Conservation (phyloP, 2,797 vertebrate genomes). For the Clarias platycephalus region DNA sequence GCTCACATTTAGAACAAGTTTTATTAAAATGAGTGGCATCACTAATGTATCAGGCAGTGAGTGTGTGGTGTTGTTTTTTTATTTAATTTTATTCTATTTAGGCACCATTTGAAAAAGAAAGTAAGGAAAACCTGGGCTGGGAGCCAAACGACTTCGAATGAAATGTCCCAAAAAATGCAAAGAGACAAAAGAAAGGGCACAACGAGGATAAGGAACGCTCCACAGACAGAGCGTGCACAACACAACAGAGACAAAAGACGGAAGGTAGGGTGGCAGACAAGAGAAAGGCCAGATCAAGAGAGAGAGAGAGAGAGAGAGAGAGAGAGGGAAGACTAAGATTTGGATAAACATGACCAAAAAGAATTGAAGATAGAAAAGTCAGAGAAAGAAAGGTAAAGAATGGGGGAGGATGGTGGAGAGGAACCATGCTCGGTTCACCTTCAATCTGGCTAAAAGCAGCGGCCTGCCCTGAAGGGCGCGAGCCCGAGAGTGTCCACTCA, state of each 20-base stretch:
- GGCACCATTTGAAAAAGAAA: background rate
- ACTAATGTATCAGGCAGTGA: background rate
- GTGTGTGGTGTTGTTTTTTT: background rate
- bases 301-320: constrained; percentile 10
- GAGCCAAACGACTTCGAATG: constrained; percentile 66
- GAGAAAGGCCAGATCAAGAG: constrained; percentile 5
- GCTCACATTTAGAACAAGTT: constrained; percentile 40
- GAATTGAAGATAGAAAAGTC: constrained; percentile 25
- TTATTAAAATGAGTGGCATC: constrained; percentile 15
- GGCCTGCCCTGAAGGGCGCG: constrained; percentile 81
- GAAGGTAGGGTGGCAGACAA: constrained; percentile 54
- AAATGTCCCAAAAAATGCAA: constrained; percentile 56
- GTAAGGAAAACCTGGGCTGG: background rate
- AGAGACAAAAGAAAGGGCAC: constrained; percentile 38
- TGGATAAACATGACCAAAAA: constrained; percentile 15
- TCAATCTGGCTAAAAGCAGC: constrained; percentile 88
- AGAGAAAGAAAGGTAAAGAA: constrained; percentile 36
- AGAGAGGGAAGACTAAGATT: constrained; percentile 50
- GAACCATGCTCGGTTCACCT: constrained; percentile 94
- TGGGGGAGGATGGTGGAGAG: constrained; percentile 64
- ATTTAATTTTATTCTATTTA: background rate
- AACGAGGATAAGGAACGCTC: constrained; percentile 43
- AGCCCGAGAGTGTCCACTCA: constrained; percentile 86
- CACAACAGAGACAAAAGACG: constrained; percentile 48
- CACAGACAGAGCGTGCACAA: constrained; percentile 45